These are phyloP conservation scores for Drosophila meridionalis DNA, from an alignment of 2,888 invertebrate genomes.

Conservation along the genomic window DNA sequence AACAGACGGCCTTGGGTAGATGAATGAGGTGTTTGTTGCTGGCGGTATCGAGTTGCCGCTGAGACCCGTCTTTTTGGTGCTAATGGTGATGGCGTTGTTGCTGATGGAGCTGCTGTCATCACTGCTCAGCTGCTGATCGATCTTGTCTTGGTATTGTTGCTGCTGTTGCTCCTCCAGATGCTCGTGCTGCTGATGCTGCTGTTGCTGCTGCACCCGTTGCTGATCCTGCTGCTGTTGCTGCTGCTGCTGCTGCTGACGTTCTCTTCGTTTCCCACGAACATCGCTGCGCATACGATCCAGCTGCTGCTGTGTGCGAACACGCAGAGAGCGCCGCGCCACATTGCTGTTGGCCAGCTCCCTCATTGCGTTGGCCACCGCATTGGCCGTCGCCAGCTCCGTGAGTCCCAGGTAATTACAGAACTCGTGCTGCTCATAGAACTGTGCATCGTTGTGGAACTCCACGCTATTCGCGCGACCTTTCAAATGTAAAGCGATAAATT, in stretches of 20 bases:
- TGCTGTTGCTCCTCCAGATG: conserved; percentile 14
- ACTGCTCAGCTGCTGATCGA: conserved; percentile 10
- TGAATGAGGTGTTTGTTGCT: not conserved
- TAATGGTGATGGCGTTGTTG: not conserved
- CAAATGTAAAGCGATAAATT: not conserved
- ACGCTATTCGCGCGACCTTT: conserved; percentile 19
- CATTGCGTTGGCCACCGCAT: conserved; percentile 80
- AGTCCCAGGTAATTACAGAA: conserved; percentile 84
- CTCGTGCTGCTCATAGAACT: conserved; percentile 82
- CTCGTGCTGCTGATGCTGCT: conserved; percentile 18
- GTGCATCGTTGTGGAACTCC: conserved; percentile 39
- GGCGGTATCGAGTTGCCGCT: not conserved
- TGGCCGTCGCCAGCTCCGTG: conserved; percentile 82
- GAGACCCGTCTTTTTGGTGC: conserved; percentile 12
- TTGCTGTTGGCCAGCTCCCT: conserved; percentile 79
- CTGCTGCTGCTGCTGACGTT: conserved; percentile 41
- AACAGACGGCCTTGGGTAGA: not conserved
- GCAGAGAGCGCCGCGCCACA: conserved; percentile 77
- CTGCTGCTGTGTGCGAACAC: conserved; percentile 79
- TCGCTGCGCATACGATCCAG: conserved; percentile 72
- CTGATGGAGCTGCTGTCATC: conserved; percentile 21
- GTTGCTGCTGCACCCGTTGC: conserved; percentile 21
- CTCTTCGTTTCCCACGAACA: conserved; percentile 44
- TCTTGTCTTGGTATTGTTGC: conserved; percentile 14
- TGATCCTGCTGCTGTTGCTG: conserved; percentile 19